Base-by-base conservation (phyloP, 2,888 invertebrate species). In the Eremobia ochroleuca region DNA sequence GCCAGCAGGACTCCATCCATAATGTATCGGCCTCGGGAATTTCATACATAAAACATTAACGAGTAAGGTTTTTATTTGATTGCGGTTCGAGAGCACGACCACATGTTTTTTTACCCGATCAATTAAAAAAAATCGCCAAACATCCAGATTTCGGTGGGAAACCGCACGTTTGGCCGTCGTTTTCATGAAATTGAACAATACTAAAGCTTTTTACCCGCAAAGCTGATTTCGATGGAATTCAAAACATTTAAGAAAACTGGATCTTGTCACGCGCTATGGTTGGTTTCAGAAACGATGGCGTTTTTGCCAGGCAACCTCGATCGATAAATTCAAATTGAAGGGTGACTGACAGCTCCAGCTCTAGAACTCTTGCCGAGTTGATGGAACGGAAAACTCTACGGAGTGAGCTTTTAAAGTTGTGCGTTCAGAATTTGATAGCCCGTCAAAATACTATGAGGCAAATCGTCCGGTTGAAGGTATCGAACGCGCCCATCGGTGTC, bases 31-130 rank as follows among this genome's bases (percentile, higher is more conserved):
- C 92, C 88, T 91, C 93, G 91, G 89, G 93, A 93, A 94, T 92
- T 90, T 94, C 93, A 96, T 96, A 95, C 95, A 97, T 96, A 95
- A 96, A 95, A 96, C 96, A 97, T 97, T 94, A 94, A 95, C 95
- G 93, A 94, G 95, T 94, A 94, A 92, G 83, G 93, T 96, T 97
- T 96, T 96, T 96, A 96, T 96, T 95, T 95, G 95, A 95, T 95
- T 94, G 95, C 95, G 93, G 90, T 93, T 92, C 92, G 92, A 90
- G 92, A 93, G 92, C 92, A 91, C 92, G 90, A 91, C 92, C 93
- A 91, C 91, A 89, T 90, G 89, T 90, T 92, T 92, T 94, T 95
- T 94, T 93, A 75, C 18, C 88, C 85, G 89, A 92, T 93, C 93
- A 94, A 94, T 95, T 93, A 93, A 94, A 95, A 95, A 93, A 93